A percentile compares a stretch with the other conserved stretches of the same genome.
These are phyloP conservation scores for Sphenopsis melanotis DNA, from an alignment of 2,797 vertebrate genomes.

Conservation along the genomic window DNA sequence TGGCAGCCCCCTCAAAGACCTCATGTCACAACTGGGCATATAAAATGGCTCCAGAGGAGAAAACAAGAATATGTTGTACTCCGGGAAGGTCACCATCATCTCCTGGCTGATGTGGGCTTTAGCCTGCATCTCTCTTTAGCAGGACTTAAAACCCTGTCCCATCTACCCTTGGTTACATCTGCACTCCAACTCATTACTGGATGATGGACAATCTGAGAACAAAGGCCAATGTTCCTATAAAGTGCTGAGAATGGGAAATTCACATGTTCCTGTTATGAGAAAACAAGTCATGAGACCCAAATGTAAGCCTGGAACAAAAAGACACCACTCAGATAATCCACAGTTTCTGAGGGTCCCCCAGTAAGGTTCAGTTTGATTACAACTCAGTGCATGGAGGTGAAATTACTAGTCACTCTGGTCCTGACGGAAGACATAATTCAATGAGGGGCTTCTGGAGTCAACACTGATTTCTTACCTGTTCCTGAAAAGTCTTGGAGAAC, in stretches of 20 bases:
- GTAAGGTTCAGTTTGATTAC: background rate
- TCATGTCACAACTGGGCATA: background rate
- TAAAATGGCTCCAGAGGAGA: background rate
- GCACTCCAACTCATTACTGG: background rate
- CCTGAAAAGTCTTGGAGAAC: background rate
- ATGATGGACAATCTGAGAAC: background rate
- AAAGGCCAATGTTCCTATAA: background rate
- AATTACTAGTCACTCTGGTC: background rate
- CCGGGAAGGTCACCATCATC: background rate
- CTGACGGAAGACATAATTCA: background rate
- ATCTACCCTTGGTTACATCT: background rate
- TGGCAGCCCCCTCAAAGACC: background rate
- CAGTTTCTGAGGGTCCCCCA: background rate
- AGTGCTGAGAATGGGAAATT: background rate
- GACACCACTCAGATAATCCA: background rate
- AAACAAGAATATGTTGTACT: background rate
- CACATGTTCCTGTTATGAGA: background rate
- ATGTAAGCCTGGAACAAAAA: background rate
- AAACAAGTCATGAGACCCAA: background rate
- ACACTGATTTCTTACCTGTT: background rate
- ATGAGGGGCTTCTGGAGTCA: background rate
- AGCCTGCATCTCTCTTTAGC: background rate
- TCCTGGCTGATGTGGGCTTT: background rate
- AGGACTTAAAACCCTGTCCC: background rate
- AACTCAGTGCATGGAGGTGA: fast-evolving